Evolutionary conservation across 2,113 vertebrate species (phyloP), one percentile per base, ranked within the genome.

Genomic region (Pelvicachromis taeniatus): DNA sequence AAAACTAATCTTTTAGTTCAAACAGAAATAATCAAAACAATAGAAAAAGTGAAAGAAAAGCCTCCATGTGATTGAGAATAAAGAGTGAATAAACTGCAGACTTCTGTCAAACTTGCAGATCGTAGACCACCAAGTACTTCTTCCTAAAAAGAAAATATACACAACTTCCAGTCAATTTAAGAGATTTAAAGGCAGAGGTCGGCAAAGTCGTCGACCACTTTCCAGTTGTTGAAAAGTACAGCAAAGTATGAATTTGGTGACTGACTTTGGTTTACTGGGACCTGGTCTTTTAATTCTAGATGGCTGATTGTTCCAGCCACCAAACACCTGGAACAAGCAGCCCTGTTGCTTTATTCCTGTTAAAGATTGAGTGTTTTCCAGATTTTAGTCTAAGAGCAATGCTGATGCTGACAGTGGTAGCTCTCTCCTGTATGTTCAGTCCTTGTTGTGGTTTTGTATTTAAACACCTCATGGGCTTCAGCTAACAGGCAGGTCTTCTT

Each of bases 401-500:
- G 2, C 21, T 1, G 63, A 14, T 42, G 38, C 63, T 42, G 42
- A 17, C 14, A 0, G 40, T 12, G 23, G 68, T 29, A 48, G 68
- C 42, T 7, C 42, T 48, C 42, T 73, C 68, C 9, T 73, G 42
- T 29, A 12, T 48, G 21, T 70, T 73, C 42, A 73, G 65, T 17
- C 40, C 45, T 70, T 6, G 42, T 48, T 73, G 23, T 73, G 2
- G 14, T 73, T 45, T 48, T 12, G 19, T 23, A 61, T 4, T 73
- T 0, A 45, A 17, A 45, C 0, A 26, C 7, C 13, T 19, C 42
- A 11, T 50, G 1, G 68, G 42, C 45, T 48, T 0, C 42, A 73
- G 40, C 35, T 26, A 48, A 26, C 9, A 48, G 14, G 40, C 42
- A 45, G 0, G 17, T 73, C 40, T 70, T 70, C 40, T 48, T 70